Conservation (phyloP, 2,113 vertebrate species). For the Xiphophorus hellerii region DNA sequence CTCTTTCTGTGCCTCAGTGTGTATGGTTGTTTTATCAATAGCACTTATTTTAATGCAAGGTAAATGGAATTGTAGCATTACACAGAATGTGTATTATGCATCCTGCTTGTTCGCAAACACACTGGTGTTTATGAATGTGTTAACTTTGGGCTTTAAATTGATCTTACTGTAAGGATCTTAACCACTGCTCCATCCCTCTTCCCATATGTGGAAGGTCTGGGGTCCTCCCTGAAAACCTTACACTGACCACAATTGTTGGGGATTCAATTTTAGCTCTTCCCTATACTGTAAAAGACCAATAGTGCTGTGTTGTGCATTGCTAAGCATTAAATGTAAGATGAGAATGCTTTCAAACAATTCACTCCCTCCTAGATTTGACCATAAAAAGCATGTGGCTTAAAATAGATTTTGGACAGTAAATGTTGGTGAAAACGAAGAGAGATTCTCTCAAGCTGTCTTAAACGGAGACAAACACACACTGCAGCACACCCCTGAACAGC, state of each 20-base stretch:
- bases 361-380: neutral
- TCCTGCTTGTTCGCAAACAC: too few species aligned
- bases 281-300: neutral
- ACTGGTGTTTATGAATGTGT: neutral
- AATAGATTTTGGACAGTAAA: conserved; percentile 2
- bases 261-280: neutral
- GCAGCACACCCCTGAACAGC: too few species aligned
- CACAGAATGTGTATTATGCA: too few species aligned
- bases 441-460: neutral
- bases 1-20: too few species aligned
- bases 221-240: neutral
- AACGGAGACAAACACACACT: neutral
- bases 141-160: neutral
- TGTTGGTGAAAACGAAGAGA: neutral
- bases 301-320: neutral
- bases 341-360: conserved; percentile 3
- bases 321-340: conserved; percentile 2
- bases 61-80: too few species aligned
- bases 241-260: neutral
- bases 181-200: neutral
- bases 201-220: neutral
- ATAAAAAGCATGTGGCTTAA: neutral
- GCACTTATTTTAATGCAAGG: too few species aligned
- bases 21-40: too few species aligned
- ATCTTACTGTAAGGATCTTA: neutral